A percentile compares a stretch with the other conserved stretches of the same genome.
phyloP scores from a whole-genome alignment of 2,113 vertebrate species.

The Ictalurus punctatus region DNA sequence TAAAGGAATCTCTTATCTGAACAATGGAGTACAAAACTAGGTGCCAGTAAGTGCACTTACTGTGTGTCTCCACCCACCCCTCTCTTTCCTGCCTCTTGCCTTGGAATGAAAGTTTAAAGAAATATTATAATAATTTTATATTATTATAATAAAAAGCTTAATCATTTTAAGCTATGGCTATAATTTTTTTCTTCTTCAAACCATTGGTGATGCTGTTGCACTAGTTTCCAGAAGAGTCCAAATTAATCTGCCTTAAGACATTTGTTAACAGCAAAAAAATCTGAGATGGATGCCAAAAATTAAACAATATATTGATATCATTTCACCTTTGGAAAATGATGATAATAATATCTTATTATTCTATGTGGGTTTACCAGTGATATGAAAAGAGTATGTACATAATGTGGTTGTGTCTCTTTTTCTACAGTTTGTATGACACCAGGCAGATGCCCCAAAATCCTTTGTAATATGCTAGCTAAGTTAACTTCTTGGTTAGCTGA shows the following conservation, averaged over 20 bases:
- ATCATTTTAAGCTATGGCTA: too few species aligned
- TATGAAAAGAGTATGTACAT: neutral
- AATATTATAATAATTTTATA: neutral
- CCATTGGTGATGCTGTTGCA: neutral
- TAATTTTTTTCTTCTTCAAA: neutral
- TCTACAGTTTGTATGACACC: neutral
- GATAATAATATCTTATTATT: neutral
- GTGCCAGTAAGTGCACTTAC: slow-evolving; percentile 58
- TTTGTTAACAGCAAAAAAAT: neutral
- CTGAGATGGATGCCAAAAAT: neutral
- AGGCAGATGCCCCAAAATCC: neutral
- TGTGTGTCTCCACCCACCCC: slow-evolving; percentile 15
- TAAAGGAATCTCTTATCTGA: slow-evolving; percentile 64
- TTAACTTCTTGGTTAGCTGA: neutral
- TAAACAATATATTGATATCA: neutral
- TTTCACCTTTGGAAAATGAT: neutral
- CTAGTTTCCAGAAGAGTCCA: neutral
- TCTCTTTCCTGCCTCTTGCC: neutral
- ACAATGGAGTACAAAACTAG: slow-evolving; percentile 48
- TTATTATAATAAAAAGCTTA: neutral
- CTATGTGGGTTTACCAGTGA: neutral
- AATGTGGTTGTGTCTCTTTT: neutral
- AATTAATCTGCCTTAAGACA: neutral
- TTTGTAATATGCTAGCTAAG: neutral
- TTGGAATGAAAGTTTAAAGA: slow-evolving; percentile 24